Conservation (phyloP, 2,888 invertebrate genomes). For the Noctua fimbriata region DNA sequence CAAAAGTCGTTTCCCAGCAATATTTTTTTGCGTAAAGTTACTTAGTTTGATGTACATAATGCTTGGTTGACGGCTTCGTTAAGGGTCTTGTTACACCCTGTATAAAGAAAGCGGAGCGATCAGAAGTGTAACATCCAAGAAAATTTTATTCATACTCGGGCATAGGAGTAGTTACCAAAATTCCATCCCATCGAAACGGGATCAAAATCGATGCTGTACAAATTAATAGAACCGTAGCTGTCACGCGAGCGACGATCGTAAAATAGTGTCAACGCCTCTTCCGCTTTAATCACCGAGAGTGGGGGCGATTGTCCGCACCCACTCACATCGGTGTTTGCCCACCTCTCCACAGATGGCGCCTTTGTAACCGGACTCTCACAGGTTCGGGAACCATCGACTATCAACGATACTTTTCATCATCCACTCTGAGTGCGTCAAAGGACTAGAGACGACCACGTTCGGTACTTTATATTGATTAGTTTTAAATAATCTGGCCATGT, state of each 20-base stretch:
- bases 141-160: not conserved
- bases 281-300: constrained; percentile 89
- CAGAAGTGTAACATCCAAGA: not conserved
- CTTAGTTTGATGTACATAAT: too few relatives aligned
- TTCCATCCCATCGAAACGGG: constrained; percentile 37
- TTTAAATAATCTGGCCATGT: constrained; percentile 54
- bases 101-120: not conserved
- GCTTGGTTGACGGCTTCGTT: too few relatives aligned
- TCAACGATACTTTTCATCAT: constrained; percentile 84
- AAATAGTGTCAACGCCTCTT: constrained; percentile 89
- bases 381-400: constrained; percentile 79
- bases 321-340: constrained; percentile 85
- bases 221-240: constrained; percentile 81
- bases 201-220: constrained; percentile 76
- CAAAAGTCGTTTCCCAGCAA: too few relatives aligned
- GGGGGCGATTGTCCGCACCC: constrained; percentile 86
- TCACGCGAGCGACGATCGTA: constrained; percentile 81
- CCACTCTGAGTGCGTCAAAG: constrained; percentile 77
- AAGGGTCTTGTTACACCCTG: too few relatives aligned
- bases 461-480: constrained; percentile 71
- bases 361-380: constrained; percentile 85
- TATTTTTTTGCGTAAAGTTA: too few relatives aligned
- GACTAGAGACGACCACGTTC: constrained; percentile 64
- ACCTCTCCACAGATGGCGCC: constrained; percentile 85
- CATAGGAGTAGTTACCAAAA: constrained; percentile 8